Percentiles rank a stretch among this genome's conserved stretches.
phyloP scores from a whole-genome alignment of 2,888 invertebrate genomes.

The Mactromeris polynyma region DNA sequence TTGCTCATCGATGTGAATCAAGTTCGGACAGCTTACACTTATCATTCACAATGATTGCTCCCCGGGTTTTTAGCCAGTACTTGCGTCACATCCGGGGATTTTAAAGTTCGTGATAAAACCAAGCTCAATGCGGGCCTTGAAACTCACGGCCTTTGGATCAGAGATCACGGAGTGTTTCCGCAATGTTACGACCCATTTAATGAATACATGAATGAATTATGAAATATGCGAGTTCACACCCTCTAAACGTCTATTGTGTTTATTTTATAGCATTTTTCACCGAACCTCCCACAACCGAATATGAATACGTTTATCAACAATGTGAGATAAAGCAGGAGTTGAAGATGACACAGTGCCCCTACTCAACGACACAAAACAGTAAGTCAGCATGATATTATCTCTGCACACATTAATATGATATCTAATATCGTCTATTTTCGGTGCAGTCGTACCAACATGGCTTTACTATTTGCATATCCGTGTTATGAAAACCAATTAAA shows the following conservation, averaged over 20 bases:
- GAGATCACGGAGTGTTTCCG: background rate
- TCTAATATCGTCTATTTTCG: no score
- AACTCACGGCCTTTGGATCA: no score
- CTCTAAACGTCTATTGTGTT: background rate
- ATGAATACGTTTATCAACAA: background rate
- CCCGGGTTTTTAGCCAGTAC: no score
- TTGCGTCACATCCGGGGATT: no score
- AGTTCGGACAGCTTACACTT: background rate
- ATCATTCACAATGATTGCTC: no score
- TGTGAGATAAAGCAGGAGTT: slow-evolving; percentile 14
- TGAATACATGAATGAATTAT: background rate
- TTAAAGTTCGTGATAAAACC: no score
- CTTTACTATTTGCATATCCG: no score
- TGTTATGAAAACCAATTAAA: no score
- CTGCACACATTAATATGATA: background rate
- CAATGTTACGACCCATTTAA: no score
- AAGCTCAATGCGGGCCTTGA: no score
- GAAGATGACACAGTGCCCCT: slow-evolving; percentile 3
- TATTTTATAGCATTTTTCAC: slow-evolving; percentile 36
- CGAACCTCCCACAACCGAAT: slow-evolving; percentile 28
- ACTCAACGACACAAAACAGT: background rate
- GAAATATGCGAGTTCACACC: background rate
- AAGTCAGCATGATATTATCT: background rate
- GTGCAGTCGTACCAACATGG: no score
- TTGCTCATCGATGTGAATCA: background rate